Evolutionary conservation across 37 sponge, comb jelly and placozoan species (phyloP), one percentile per base, ranked within the genome.

Genomic region (Tethya wilhelma): DNA sequence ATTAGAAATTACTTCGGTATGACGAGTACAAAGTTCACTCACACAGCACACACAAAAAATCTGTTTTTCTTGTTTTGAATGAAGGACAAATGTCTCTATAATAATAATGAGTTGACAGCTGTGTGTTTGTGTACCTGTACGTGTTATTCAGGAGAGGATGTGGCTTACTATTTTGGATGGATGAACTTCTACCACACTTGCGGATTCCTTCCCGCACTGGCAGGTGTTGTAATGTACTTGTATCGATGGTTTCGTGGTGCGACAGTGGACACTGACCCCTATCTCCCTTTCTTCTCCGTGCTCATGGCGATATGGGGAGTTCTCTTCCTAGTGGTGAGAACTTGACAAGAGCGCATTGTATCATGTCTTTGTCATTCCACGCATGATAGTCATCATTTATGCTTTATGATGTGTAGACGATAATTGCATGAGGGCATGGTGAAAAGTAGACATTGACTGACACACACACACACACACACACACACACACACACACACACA

Each of bases 101-200:
- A n/a, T n/a, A n/a, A n/a, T n/a, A n/a, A n/a, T n/a, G n/a, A n/a
- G n/a, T n/a, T n/a, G n/a, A n/a, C n/a, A n/a, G 5, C 26, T 23
- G 14, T 60, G 63, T 60, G 63, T 26, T 7, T 60, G n/a, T 26
- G 31, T 29, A 25, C 4, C 25, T 65, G 31, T 65, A 5, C 8
- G 11, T 44, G 28, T 60, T 34, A 4, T 65, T 6, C 56, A 91
- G 93, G 93, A 44, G 93, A 92, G 38, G 84, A 83, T 8, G 75
- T 87, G 40, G 88, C 84, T 0, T 79, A 84, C 56, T 92, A 92
- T 62, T 92, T 92, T 68, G 89, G 55, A 22, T 92, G 93, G 93
- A 92, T 92, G 88, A 55, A 78, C 25, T 92, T 92, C 89, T 87
- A 83, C 57, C 49, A 55, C 49, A 83, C 43, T 0, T 85, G 45